Base-by-base conservation (phyloP, 2,888 invertebrate genomes). In the Heteropelma amictum region DNA sequence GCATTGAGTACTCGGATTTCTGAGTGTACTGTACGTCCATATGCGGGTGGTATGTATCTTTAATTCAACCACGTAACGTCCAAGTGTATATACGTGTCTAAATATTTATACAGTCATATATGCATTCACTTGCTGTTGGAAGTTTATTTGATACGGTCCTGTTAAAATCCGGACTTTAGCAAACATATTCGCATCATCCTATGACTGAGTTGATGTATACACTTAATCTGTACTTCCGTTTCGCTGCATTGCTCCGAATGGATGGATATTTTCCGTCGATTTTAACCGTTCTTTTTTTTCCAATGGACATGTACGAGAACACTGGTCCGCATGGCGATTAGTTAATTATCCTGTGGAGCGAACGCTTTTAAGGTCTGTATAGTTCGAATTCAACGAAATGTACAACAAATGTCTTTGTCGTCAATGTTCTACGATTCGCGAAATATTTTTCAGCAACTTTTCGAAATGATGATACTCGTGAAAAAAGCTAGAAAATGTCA, bases 111-210 rank as follows among this genome's bases (percentile, higher is more conserved):
- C 2, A 23, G 5, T 8, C 3, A 5, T 63, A 23, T 60, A 30
- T n/a, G 30, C 30, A 23, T 60, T 23, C 49, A 42, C 42, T 35
- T 35, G 30, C 26, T 42, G 54, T 47, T 21, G 40, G 23, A 72
- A 58, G 64, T 71, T 71, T 40, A 56, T 58, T 51, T 19, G 28
- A 35, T 49, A 49, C 64, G 12, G 14, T 56, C 51, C 51, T 30
- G 40, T 51, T 35, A 65, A 65, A 72, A n/a, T 65, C 51, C 58
- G 42, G 51, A 56, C 64, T 71, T 42, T 33, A 19, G 42, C 58
- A 58, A n/a, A 49, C 64, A 42, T 65, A 26, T 23, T 35, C 51
- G 58, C 51, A 21, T 40, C 23, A 8, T n/a, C n/a, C 67, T n/a
- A 5, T 23, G 6, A 12, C 54, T 45, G 45, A 56, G 49, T 38